These are phyloP conservation scores for Periophthalmodon schlosseri DNA, from an alignment of 2,113 vertebrate genomes.

Conservation along the genomic window DNA sequence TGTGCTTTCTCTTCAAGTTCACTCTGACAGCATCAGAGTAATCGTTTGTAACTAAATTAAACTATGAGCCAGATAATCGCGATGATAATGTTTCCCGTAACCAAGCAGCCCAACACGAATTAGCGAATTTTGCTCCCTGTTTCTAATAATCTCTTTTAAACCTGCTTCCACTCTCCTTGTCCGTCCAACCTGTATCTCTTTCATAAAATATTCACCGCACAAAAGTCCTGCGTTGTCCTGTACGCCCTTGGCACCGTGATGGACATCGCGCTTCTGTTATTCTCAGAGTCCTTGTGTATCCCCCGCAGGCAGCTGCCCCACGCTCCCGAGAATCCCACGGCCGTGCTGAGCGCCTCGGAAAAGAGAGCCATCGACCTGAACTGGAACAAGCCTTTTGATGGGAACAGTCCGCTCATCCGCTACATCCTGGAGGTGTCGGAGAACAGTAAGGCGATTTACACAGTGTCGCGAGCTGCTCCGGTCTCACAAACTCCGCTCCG, in stretches of 20 bases:
- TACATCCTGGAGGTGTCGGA: slow-evolving; percentile 95
- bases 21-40: no score
- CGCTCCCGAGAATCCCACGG: slow-evolving; percentile 86
- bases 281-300: slow-evolving; percentile 29
- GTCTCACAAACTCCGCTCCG: slow-evolving; percentile 1
- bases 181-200: slow-evolving; percentile 37
- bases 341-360: slow-evolving; percentile 81
- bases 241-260: background rate
- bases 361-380: slow-evolving; percentile 91
- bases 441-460: slow-evolving; percentile 84
- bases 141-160: background rate
- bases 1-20: no score
- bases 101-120: no score
- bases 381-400: slow-evolving; percentile 94
- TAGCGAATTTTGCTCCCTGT: background rate
- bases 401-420: slow-evolving; percentile 91
- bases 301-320: slow-evolving; percentile 88
- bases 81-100: no score
- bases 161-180: slow-evolving; percentile 34
- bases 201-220: slow-evolving; percentile 6
- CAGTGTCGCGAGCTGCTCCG: background rate
- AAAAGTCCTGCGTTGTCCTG: background rate
- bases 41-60: no score
- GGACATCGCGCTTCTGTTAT: slow-evolving; percentile 12
- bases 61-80: no score